A percentile compares a stretch with the other conserved stretches of the same genome.
Evolutionary conservation across 2,113 vertebrate genomes (phyloP).

Genomic region (Rana temporaria): DNA sequence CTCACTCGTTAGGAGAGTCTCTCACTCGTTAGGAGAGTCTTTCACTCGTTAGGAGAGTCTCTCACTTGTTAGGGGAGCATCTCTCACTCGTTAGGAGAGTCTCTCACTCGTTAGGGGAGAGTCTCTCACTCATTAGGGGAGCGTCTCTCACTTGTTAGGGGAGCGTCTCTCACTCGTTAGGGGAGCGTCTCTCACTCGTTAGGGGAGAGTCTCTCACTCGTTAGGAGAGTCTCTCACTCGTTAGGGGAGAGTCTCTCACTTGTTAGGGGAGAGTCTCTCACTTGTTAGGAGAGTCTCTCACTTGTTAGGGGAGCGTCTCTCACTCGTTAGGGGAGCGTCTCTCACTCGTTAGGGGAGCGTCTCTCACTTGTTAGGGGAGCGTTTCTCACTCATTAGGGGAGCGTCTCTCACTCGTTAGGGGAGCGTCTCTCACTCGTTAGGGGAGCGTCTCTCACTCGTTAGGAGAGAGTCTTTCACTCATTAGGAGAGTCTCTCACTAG

Average conservation of each 20-base stretch:
- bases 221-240: no score
- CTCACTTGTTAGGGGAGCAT: conserved; percentile 32
- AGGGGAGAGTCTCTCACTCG: conserved; percentile 32
- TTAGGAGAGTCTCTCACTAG: conserved; percentile 33
- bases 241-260: conserved; percentile 42
- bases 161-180: no score
- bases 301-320: conserved; percentile 39
- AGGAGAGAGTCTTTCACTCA: no score
- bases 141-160: conserved; percentile 43
- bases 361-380: no score
- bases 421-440: conserved; percentile 47
- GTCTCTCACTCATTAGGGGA: no score
- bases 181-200: conserved; percentile 45
- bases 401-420: no score
- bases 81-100: no score
- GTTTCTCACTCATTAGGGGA: conserved; percentile 42
- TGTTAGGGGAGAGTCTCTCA: no score
- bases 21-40: no score
- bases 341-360: conserved; percentile 33
- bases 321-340: no score
- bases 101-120: conserved; percentile 41
- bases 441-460: conserved; percentile 17
- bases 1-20: conserved; percentile 36
- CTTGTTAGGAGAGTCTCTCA: no score
- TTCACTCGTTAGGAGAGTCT: no score